Conservation (phyloP, 1,140 invertebrate species). For the Parasteatoda tepidariorum region DNA sequence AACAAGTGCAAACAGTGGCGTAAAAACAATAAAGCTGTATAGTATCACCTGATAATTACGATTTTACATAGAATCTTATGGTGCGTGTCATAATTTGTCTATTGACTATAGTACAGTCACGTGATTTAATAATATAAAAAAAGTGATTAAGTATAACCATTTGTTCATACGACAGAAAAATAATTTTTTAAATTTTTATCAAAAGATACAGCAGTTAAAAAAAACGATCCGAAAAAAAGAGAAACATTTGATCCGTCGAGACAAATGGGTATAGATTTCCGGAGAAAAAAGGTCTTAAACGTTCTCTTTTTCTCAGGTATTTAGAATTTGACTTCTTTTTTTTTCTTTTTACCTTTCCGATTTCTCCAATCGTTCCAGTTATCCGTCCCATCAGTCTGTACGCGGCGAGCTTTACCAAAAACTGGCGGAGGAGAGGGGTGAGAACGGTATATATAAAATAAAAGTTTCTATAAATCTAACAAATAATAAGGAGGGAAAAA, state of each 20-base stretch:
- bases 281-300: neutral
- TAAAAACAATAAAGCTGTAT: too few relatives aligned
- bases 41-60: too few relatives aligned
- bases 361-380: neutral
- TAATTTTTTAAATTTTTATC: too few relatives aligned
- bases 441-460: constrained; percentile 8
- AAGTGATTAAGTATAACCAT: too few relatives aligned
- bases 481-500: neutral
- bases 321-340: neutral
- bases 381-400: neutral
- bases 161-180: too few relatives aligned
- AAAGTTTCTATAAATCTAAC: constrained; percentile 28
- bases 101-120: too few relatives aligned
- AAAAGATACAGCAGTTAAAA: too few relatives aligned
- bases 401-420: neutral
- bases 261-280: neutral
- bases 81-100: too few relatives aligned
- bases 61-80: too few relatives aligned
- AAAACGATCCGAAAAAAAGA: too few relatives aligned
- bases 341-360: neutral
- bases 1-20: too few relatives aligned
- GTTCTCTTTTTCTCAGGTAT: neutral
- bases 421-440: neutral
- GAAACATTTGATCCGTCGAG: neutral
- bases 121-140: too few relatives aligned